phyloP scores from a whole-genome alignment of 2,797 vertebrate species.

The Dermochelys coriacea region DNA sequence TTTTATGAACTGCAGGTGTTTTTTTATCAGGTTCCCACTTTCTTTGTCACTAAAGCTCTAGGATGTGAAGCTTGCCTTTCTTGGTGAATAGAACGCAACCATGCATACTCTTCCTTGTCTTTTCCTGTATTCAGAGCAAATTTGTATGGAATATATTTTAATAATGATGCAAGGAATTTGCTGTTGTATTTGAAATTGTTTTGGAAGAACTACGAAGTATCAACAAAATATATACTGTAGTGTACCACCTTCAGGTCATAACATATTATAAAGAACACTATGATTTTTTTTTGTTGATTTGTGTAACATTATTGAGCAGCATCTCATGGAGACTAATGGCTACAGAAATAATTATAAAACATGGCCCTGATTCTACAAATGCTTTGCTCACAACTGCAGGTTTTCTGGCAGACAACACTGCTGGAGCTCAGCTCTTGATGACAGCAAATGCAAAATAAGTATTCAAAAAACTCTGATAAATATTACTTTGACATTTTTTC shows the following conservation, averaged over 20 bases:
- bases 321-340: not conserved
- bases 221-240: conserved; percentile 24
- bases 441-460: not conserved
- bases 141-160: not conserved
- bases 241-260: conserved; percentile 47
- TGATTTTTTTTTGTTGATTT: not conserved
- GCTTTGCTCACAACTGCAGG: not conserved
- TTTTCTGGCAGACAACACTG: not conserved
- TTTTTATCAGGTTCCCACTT: not conserved
- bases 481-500: not conserved
- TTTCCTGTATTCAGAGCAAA: conserved; percentile 7
- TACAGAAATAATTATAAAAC: not conserved
- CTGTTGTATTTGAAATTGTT: not conserved
- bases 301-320: not conserved
- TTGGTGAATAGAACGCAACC: not conserved
- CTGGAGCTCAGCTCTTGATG: not conserved
- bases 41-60: not conserved
- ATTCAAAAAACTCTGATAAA: not conserved
- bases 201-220: not conserved
- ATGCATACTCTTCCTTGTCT: not conserved
- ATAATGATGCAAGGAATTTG: not conserved
- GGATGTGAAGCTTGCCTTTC: not conserved
- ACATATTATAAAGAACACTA: not conserved
- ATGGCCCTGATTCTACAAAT: not conserved
- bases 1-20: not conserved